phyloP scores from a whole-genome alignment of 2,888 invertebrate genomes.

The Aelia acuminata region DNA sequence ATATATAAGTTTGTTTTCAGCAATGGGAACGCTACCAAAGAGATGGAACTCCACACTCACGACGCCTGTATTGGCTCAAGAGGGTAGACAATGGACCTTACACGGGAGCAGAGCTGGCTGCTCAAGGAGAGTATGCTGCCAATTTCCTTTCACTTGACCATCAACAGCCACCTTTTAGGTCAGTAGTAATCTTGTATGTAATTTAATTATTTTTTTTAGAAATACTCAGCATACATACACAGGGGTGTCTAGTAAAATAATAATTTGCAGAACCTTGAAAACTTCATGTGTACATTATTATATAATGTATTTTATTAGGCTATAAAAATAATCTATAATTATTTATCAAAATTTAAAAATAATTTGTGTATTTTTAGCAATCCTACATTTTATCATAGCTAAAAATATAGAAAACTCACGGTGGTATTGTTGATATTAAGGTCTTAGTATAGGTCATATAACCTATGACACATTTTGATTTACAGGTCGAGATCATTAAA shows the following conservation, averaged over 20 bases:
- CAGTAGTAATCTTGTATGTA: neutral
- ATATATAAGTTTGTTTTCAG: constrained; percentile 78
- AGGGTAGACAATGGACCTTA: constrained; percentile 91
- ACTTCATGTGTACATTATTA: too few relatives aligned
- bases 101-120: constrained; percentile 89
- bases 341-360: neutral
- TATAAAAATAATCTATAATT: neutral
- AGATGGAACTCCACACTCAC: constrained; percentile 86
- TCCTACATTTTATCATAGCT: neutral
- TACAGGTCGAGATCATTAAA: constrained; percentile 33
- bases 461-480: neutral
- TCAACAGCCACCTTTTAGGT: constrained; percentile 50
- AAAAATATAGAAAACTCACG: neutral
- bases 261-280: neutral
- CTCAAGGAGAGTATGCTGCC: constrained; percentile 93
- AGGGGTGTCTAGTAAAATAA: neutral
- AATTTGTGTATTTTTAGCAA: neutral
- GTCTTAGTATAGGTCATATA: neutral
- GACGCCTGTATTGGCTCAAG: constrained; percentile 93
- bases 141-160: constrained; percentile 74
- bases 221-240: neutral
- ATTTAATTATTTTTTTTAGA: neutral
- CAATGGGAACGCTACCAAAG: constrained; percentile 95
- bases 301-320: neutral
- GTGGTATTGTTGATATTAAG: neutral